These are phyloP conservation scores for Macropus fuliginosus DNA, from an alignment of 2,797 vertebrate genomes.

Conservation along the genomic window DNA sequence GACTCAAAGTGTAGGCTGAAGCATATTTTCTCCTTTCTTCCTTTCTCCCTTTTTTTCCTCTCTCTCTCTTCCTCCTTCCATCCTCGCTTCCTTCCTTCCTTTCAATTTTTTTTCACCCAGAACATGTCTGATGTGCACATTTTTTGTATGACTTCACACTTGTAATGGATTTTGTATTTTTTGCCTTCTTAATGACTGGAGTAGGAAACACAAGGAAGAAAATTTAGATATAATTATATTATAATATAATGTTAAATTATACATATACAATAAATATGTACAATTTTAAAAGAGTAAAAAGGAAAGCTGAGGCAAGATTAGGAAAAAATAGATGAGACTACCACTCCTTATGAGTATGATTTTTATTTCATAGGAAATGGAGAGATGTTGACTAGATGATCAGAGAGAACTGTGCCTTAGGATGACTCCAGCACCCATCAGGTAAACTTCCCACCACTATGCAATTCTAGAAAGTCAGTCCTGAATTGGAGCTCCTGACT, in stretches of 20 bases:
- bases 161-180: neutral
- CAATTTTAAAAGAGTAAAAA: neutral
- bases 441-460: slow-evolving; percentile 45
- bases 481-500: slow-evolving; percentile 26
- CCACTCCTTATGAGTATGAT: neutral
- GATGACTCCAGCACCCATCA: neutral
- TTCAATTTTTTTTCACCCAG: neutral
- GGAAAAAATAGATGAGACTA: neutral
- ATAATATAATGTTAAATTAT: too few species aligned
- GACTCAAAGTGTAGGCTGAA: neutral
- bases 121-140: neutral
- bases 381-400: neutral
- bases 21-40: neutral
- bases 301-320: neutral
- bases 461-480: slow-evolving; percentile 28
- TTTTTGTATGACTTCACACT: neutral
- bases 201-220: neutral
- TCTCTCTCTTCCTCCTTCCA: neutral
- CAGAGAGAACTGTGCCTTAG: neutral
- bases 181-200: neutral
- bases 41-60: too few species aligned
- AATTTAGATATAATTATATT: neutral
- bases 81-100: neutral
- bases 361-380: neutral
- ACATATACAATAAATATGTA: too few species aligned